Evolutionary conservation across 30 jellyfish, hydroid and myxozoan genomes (phyloP).

Genomic region (Aurelia coerulea): DNA sequence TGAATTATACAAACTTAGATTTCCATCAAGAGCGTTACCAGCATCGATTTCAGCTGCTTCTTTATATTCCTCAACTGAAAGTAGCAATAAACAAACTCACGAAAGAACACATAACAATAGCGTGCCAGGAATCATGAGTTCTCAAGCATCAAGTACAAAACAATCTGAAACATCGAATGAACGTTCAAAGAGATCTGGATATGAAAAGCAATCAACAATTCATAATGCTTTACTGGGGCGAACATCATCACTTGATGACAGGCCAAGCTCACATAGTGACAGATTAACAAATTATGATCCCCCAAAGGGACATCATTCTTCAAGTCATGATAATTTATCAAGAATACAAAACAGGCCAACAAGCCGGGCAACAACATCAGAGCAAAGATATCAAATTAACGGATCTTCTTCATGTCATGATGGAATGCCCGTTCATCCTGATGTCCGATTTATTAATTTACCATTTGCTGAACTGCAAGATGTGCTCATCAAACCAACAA

Average conservation of each 20-base stretch:
- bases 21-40: constrained; percentile 51
- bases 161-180: constrained; percentile 32
- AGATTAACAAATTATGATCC: constrained; percentile 6
- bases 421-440: constrained; percentile 95
- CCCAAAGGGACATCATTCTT: constrained; percentile 13
- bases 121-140: not conserved
- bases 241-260: not conserved
- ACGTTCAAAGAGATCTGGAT: not conserved
- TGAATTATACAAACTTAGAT: constrained; percentile 79
- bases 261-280: not conserved
- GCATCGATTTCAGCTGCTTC: constrained; percentile 27
- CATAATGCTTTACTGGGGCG: not conserved
- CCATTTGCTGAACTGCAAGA: constrained; percentile 92
- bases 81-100: not conserved
- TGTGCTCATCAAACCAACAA: constrained; percentile 83
- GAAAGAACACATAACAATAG: not conserved
- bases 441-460: constrained; percentile 77
- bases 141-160: constrained; percentile 12
- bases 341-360: constrained; percentile 31
- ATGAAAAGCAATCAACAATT: constrained; percentile 29
- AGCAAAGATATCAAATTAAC: constrained; percentile 11
- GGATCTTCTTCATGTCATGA: constrained; percentile 47
- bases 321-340: constrained; percentile 9
- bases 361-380: constrained; percentile 11
- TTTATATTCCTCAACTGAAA: constrained; percentile 38